Evolutionary conservation across 2,797 vertebrate genomes (phyloP).

Genomic region (Margarornis squamiger): DNA sequence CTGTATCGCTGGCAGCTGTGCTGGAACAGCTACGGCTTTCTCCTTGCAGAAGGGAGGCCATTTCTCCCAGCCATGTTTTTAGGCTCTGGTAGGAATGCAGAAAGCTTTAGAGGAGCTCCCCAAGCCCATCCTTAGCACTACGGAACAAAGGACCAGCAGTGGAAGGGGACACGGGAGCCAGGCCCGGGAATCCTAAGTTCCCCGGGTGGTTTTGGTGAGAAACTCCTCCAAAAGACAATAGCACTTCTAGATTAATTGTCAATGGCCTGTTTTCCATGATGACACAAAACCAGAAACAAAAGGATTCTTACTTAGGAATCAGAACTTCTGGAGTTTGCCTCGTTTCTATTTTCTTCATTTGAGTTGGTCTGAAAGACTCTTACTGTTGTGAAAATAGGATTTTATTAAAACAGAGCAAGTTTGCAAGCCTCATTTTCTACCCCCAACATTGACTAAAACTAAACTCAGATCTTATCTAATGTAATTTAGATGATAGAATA

Average conservation of each 20-base stretch:
- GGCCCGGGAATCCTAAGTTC: background rate
- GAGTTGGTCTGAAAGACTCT: background rate
- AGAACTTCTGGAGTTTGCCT: background rate
- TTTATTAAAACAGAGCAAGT: background rate
- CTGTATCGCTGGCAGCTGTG: background rate
- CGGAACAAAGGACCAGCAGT: background rate
- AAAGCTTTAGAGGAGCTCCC: background rate
- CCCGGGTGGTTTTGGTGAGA: background rate
- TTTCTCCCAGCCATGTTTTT: background rate
- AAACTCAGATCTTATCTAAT: background rate
- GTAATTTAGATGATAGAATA: background rate
- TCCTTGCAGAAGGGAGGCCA: background rate
- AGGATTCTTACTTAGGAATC: background rate
- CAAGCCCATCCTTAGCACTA: background rate
- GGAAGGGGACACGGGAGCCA: background rate
- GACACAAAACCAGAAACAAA: conserved; percentile 1
- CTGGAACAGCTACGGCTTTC: background rate
- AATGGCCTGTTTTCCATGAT: background rate
- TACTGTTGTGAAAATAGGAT: background rate
- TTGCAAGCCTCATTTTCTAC: background rate
- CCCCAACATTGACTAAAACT: background rate
- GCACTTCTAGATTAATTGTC: background rate
- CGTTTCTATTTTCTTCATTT: background rate
- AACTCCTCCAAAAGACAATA: background rate
- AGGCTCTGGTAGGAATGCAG: background rate